Conservation (phyloP, 2,888 invertebrate genomes). For the Lithodes maja region DNA sequence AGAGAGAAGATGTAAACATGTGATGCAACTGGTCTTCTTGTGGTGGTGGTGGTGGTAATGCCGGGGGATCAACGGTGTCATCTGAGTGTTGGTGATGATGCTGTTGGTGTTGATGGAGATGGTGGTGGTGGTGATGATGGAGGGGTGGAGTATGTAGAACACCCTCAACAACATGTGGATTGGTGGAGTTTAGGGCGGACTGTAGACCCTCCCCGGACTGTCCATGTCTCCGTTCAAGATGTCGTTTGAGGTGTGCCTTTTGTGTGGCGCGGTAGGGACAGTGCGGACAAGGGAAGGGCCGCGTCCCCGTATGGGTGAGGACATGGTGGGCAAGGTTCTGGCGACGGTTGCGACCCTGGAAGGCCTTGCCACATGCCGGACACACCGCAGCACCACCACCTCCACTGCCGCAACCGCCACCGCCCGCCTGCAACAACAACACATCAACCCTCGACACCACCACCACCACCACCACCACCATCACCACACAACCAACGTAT, state of each 20-base stretch:
- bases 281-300: conserved; percentile 55
- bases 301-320: conserved; percentile 43
- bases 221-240: conserved; percentile 59
- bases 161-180: background rate
- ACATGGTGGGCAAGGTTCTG: conserved; percentile 62
- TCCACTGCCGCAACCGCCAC: conserved; percentile 51
- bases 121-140: conserved; percentile 13
- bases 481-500: background rate
- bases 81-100: background rate
- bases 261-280: conserved; percentile 61
- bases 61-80: background rate
- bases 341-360: conserved; percentile 64
- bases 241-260: conserved; percentile 62
- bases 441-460: conserved; percentile 56
- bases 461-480: conserved; percentile 12
- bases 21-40: background rate
- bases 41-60: background rate
- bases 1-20: conserved; percentile 28
- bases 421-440: conserved; percentile 63
- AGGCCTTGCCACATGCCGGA: conserved; percentile 59
- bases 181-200: conserved; percentile 28
- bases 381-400: conserved; percentile 52
- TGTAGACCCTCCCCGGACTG: conserved; percentile 47
- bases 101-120: background rate
- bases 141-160: background rate